Percentiles rank a stretch among this genome's conserved stretches.
phyloP scores from a whole-genome alignment of 2,888 invertebrate genomes.

The Thereva nobilitata region DNA sequence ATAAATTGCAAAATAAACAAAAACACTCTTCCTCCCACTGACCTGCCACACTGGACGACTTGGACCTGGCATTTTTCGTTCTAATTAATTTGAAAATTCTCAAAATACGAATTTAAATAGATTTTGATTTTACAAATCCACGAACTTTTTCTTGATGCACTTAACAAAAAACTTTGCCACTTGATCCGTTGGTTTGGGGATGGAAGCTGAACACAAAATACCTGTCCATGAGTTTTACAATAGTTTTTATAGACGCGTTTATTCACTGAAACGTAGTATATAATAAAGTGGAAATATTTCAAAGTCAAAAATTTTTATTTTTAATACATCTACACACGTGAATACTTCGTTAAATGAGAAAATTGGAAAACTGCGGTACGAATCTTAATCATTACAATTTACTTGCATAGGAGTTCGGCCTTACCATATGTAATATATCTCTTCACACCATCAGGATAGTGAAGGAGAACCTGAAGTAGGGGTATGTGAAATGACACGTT shows the following conservation, averaged over 20 bases:
- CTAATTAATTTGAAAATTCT: not conserved
- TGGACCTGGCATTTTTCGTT: slow-evolving; percentile 23
- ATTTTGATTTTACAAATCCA: too few relatives aligned
- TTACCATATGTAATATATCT: too few relatives aligned
- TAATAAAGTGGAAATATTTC: slow-evolving; percentile 23
- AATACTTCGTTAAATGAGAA: not conserved
- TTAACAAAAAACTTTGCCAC: too few relatives aligned
- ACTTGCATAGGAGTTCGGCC: too few relatives aligned
- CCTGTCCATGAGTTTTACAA: slow-evolving; percentile 15
- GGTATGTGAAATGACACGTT: too few relatives aligned
- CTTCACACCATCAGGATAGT: too few relatives aligned
- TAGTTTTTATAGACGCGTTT: slow-evolving; percentile 29
- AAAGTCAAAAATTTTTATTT: slow-evolving; percentile 10
- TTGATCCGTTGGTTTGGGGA: not conserved
- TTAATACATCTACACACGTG: not conserved
- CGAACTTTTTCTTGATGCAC: too few relatives aligned
- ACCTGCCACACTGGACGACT: slow-evolving; percentile 33
- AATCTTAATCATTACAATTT: too few relatives aligned
- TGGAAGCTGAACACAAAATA: slow-evolving; percentile 25
- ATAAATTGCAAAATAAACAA: not conserved
- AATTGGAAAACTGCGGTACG: not conserved
- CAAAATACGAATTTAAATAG: too few relatives aligned
- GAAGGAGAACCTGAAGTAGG: too few relatives aligned
- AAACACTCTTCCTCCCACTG: not conserved
- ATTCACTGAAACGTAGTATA: slow-evolving; percentile 14